Evolutionary conservation across 2,113 vertebrate genomes (phyloP).

Genomic region (Eudyptes chrysolophus): DNA sequence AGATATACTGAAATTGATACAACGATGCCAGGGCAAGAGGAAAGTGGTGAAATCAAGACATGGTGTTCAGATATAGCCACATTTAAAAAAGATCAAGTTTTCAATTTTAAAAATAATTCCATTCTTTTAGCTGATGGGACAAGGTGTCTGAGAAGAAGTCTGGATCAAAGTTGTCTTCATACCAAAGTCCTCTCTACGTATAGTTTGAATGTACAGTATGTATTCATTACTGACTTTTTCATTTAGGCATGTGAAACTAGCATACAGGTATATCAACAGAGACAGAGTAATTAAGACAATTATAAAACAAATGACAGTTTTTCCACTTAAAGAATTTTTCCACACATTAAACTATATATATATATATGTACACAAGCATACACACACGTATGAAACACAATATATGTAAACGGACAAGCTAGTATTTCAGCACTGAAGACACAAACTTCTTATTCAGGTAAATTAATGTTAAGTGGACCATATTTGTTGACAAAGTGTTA

Average conservation of each 20-base stretch:
- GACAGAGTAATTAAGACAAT: neutral
- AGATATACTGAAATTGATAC: neutral
- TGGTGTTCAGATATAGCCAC: neutral
- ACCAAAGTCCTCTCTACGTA: neutral
- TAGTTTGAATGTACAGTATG: neutral
- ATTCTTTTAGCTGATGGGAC: neutral
- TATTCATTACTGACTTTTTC: neutral
- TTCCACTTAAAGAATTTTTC: neutral
- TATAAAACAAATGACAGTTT: neutral
- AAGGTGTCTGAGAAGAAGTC: neutral
- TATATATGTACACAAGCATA: neutral
- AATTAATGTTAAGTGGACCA: rapidly evolving
- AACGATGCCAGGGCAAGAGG: neutral
- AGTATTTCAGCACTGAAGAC: neutral
- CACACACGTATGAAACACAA: neutral
- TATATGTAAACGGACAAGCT: neutral
- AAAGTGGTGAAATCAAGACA: neutral
- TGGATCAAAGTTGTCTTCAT: neutral
- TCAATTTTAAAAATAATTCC: neutral
- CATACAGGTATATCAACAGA: neutral
- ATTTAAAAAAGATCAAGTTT: neutral
- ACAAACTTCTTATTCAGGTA: neutral
- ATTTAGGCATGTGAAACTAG: neutral
- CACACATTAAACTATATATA: neutral
- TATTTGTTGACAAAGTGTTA: neutral